Evolutionary conservation across 2,113 vertebrate species (phyloP).

Genomic region (Alosa alosa): DNA sequence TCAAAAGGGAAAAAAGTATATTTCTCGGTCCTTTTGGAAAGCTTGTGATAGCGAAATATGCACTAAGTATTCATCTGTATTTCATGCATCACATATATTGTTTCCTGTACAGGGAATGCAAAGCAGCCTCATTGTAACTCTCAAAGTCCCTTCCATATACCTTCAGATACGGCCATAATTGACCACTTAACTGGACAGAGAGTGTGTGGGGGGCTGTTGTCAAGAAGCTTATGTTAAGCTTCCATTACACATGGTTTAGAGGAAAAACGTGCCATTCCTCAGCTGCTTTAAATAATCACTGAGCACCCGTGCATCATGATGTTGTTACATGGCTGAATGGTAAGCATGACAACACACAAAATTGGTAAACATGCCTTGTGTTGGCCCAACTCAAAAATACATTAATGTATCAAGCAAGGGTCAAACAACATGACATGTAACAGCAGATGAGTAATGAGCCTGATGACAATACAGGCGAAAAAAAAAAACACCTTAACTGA

Average conservation of each 20-base stretch:
- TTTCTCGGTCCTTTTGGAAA: no score
- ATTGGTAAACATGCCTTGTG: neutral
- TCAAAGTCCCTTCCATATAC: neutral
- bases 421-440: no score
- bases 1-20: no score
- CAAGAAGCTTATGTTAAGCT: neutral
- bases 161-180: neutral
- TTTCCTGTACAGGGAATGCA: neutral
- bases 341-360: no score
- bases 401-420: no score
- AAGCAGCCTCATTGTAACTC: neutral
- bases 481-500: no score
- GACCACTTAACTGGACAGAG: neutral
- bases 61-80: no score
- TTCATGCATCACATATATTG: no score
- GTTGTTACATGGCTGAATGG: neutral
- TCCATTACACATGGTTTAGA: neutral
- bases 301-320: neutral
- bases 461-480: no score
- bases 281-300: neutral
- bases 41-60: no score
- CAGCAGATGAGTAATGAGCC: no score
- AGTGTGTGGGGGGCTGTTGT: neutral
- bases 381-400: no score
- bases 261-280: conserved; percentile 2